Conservation (phyloP, 30 jellyfish, hydroid and myxozoan species). For the Nemopilema nomurai region DNA sequence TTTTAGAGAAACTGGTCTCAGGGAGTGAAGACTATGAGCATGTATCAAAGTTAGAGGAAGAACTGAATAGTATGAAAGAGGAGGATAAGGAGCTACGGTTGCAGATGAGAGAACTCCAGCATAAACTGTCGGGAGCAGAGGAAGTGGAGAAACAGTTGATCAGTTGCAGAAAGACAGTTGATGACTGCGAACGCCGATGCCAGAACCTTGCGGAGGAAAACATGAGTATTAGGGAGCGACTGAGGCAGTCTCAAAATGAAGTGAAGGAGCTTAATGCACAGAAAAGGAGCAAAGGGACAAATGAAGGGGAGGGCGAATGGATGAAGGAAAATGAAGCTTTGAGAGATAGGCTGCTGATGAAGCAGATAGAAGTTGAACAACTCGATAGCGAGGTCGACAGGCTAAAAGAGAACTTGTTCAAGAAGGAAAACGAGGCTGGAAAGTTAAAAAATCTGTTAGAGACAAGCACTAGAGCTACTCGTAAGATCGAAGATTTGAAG, state of each 20-base stretch:
- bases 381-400: slow-evolving; percentile 41
- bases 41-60: neutral
- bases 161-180: slow-evolving; percentile 1
- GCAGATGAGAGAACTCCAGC: slow-evolving; percentile 16
- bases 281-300: slow-evolving; percentile 22
- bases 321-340: slow-evolving; percentile 46
- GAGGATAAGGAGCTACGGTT: slow-evolving; percentile 11
- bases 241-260: slow-evolving; percentile 46
- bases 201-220: slow-evolving; percentile 56
- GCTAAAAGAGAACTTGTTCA: slow-evolving; percentile 13
- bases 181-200: slow-evolving; percentile 24
- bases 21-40: neutral
- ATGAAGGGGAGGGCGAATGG: slow-evolving; percentile 32
- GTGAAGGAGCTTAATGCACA: slow-evolving; percentile 37
- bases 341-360: slow-evolving; percentile 55
- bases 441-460: slow-evolving; percentile 37
- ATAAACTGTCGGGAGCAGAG: neutral
- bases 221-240: slow-evolving; percentile 37
- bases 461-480: neutral
- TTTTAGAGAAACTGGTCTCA: slow-evolving; percentile 10
- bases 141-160: slow-evolving; percentile 26
- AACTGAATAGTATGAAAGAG: neutral
- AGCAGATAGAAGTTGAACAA: slow-evolving; percentile 72
- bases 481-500: slow-evolving; percentile 10
- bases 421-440: slow-evolving; percentile 35